These are phyloP conservation scores for Halichoerus grypus DNA, from an alignment of 2,113 vertebrate genomes.

Conservation along the genomic window DNA sequence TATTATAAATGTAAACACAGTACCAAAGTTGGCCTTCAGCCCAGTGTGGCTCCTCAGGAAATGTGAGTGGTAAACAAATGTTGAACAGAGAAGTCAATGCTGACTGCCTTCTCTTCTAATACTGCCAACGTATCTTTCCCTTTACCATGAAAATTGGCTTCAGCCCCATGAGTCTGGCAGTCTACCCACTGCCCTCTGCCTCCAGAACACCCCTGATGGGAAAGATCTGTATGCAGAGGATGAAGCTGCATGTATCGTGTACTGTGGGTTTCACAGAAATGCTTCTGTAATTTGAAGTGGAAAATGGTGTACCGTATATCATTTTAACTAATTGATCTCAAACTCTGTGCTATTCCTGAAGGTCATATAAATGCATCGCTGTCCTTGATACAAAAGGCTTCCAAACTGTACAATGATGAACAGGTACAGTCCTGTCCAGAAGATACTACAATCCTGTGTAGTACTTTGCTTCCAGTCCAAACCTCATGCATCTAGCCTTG, in stretches of 20 bases:
- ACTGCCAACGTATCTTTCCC: neutral
- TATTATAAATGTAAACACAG: neutral
- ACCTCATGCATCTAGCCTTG: neutral
- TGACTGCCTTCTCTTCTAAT: conserved; percentile 27
- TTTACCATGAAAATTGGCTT: conserved; percentile 19
- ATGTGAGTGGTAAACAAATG: neutral
- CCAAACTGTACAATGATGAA: neutral
- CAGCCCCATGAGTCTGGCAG: neutral
- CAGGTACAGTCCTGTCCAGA: neutral
- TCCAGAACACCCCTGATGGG: neutral
- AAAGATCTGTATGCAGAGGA: neutral
- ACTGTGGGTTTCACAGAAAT: conserved; percentile 39
- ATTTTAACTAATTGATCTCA: conserved; percentile 57
- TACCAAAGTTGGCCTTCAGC: neutral
- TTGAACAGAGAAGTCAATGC: neutral
- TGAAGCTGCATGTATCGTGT: conserved; percentile 21
- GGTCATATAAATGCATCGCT: neutral
- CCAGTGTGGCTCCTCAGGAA: neutral
- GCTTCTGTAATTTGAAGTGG: conserved; percentile 23
- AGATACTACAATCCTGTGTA: neutral
- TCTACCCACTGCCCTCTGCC: conserved; percentile 9
- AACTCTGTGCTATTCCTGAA: neutral
- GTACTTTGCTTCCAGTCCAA: neutral
- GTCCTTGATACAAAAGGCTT: neutral
- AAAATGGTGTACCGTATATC: conserved; percentile 28